phyloP scores from a whole-genome alignment of 2,797 vertebrate genomes.

The Dicrostonyx torquatus region DNA sequence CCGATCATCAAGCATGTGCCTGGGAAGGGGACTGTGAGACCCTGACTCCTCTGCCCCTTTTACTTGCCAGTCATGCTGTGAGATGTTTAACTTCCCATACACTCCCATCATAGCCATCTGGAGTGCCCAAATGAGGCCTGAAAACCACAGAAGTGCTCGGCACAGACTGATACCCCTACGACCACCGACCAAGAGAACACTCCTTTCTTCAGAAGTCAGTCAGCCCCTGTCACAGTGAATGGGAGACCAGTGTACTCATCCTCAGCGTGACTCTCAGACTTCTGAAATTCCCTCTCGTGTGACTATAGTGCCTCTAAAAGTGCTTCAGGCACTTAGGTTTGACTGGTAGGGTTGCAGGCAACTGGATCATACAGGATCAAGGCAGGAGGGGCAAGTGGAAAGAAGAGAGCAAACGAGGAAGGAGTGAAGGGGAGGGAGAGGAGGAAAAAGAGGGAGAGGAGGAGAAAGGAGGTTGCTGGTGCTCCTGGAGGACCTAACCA shows the following conservation, averaged over 20 bases:
- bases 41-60: background rate
- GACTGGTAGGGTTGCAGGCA: too few species aligned
- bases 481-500: too few species aligned
- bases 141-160: background rate
- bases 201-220: background rate
- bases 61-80: background rate
- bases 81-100: background rate
- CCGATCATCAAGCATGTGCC: too few species aligned
- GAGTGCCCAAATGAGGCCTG: background rate
- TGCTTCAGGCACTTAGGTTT: background rate
- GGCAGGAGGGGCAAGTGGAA: background rate
- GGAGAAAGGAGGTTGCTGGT: background rate
- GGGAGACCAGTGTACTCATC: too few species aligned
- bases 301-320: background rate
- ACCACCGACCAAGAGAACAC: background rate
- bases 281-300: background rate
- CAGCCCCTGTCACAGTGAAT: background rate
- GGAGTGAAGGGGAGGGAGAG: rapidly evolving
- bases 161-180: background rate
- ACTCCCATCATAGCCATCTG: background rate
- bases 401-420: background rate
- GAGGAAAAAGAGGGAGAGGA: background rate
- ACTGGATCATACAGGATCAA: background rate
- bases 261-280: background rate
- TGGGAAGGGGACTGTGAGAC: background rate